Evolutionary conservation across 1,140 invertebrate genomes (phyloP).

Genomic region (Bombus difficillimus): DNA sequence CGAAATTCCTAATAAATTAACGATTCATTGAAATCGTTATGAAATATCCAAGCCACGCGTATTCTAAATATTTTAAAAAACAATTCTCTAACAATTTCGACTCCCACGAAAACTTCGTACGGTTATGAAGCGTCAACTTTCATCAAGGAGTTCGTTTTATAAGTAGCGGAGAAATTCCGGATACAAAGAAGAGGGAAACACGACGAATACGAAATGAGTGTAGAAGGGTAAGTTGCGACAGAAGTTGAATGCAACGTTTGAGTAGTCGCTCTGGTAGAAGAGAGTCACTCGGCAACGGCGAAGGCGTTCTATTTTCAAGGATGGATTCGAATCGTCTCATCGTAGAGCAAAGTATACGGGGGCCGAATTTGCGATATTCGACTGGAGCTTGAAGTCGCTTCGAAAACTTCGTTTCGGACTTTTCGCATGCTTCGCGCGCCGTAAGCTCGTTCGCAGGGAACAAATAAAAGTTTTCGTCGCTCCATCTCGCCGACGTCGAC

Average conservation of each 20-base stretch:
- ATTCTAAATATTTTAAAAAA: neutral
- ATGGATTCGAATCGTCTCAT: conserved; percentile 37
- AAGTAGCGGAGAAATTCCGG: conserved; percentile 29
- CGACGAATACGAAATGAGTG: conserved; percentile 26
- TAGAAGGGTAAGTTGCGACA: conserved; percentile 31
- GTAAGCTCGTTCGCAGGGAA: neutral
- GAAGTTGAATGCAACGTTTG: conserved; percentile 57
- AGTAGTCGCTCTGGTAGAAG: conserved; percentile 44
- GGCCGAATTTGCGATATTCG: conserved; percentile 28
- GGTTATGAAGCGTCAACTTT: neutral
- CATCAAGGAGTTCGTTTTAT: neutral
- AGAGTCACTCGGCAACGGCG: neutral
- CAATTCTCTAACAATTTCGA: neutral
- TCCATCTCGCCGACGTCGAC: neutral
- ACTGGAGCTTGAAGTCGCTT: conserved; percentile 18
- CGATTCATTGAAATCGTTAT: neutral
- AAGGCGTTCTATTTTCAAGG: conserved; percentile 39
- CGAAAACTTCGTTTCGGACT: conserved; percentile 30
- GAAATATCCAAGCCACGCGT: neutral
- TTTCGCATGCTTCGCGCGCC: neutral
- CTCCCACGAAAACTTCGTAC: neutral
- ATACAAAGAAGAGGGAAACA: conserved; percentile 39
- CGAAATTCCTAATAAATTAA: neutral
- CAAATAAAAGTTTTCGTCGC: conserved; percentile 36
- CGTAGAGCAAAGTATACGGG: conserved; percentile 4